A percentile compares a stretch with the other conserved stretches of the same genome.
Conservation (phyloP, 1,140 invertebrate genomes). For the Capitella teleta region DNA sequence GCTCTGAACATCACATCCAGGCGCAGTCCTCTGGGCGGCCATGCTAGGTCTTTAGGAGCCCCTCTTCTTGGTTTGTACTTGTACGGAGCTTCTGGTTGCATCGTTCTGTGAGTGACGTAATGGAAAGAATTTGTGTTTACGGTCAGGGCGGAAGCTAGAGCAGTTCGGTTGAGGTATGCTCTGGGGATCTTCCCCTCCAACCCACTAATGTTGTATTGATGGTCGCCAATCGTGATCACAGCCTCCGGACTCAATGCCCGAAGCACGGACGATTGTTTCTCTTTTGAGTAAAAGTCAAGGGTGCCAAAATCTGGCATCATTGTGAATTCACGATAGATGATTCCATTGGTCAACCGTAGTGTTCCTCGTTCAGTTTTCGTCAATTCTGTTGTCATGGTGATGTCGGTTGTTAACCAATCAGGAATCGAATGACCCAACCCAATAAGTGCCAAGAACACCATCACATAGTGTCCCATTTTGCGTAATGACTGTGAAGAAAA, state of each 20-base stretch:
- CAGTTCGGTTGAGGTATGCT: constrained; percentile 7
- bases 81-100: constrained; percentile 2
- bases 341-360: neutral
- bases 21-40: constrained; percentile 6
- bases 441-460: too few species aligned
- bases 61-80: neutral
- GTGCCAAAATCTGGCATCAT: constrained; percentile 3
- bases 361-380: neutral
- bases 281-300: neutral
- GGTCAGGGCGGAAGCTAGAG: neutral
- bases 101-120: neutral
- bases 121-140: neutral
- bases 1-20: constrained; percentile 4
- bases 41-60: neutral
- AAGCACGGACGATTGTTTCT: neutral
- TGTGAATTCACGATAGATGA: constrained; percentile 1
- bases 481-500: too few species aligned
- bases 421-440: too few species aligned
- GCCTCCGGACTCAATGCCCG: constrained; percentile 1
- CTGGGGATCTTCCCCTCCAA: neutral
- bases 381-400: neutral
- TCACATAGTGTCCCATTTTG: too few species aligned
- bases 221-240: neutral
- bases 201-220: neutral
- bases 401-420: constrained; percentile 14